phyloP scores from a whole-genome alignment of 1,140 invertebrate genomes.

The Zeugodacus cucurbitae region DNA sequence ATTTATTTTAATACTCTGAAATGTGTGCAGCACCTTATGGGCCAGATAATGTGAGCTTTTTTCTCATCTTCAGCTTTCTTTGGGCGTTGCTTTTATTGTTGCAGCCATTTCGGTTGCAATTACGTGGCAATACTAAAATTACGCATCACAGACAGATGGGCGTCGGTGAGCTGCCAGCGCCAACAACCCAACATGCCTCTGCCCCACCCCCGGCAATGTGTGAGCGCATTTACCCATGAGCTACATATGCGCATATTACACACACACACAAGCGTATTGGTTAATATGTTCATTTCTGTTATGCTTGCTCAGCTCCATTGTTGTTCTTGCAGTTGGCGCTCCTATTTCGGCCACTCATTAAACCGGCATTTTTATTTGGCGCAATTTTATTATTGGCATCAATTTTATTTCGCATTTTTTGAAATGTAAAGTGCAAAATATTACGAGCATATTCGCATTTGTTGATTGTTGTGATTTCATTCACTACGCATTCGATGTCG shows the following conservation, averaged over 20 bases:
- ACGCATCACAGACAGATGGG: slow-evolving; percentile 27
- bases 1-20: slow-evolving; percentile 9
- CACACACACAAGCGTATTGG: background rate
- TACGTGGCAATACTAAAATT: slow-evolving; percentile 28
- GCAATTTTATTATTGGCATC: slow-evolving; percentile 24
- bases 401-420: slow-evolving; percentile 1
- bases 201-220: background rate
- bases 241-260: background rate
- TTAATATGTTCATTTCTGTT: background rate
- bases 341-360: slow-evolving; percentile 16
- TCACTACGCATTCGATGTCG: slow-evolving; percentile 5
- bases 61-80: background rate
- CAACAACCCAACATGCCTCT: background rate
- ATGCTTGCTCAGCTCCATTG: background rate
- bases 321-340: background rate
- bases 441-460: slow-evolving; percentile 17
- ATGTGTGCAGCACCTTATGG: background rate
- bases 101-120: background rate
- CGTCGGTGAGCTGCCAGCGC: background rate
- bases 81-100: background rate
- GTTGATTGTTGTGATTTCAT: slow-evolving; percentile 29
- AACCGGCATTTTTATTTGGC: slow-evolving; percentile 12
- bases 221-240: background rate
- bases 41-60: background rate
- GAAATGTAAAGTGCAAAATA: background rate